Conservation (phyloP, 2,888 invertebrate species). For the Polymixis flavicincta region DNA sequence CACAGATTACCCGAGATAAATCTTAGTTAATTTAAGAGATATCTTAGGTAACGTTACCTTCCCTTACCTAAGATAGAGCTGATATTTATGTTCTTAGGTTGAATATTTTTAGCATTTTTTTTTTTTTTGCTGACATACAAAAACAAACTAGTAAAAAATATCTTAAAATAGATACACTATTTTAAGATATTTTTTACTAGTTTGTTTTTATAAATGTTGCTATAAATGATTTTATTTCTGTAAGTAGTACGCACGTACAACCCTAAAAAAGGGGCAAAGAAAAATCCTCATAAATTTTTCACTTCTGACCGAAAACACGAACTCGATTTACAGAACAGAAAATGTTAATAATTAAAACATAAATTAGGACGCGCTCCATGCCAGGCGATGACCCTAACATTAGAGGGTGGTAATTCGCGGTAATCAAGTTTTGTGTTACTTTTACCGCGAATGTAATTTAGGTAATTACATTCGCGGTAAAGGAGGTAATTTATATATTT, state of each 20-base stretch:
- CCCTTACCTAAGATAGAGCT: background rate
- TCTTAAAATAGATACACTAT: no score
- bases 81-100: background rate
- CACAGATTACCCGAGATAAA: conserved; percentile 28
- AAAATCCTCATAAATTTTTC: conserved; percentile 11
- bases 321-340: conserved; percentile 19
- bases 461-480: no score
- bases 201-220: no score
- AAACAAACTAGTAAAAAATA: no score
- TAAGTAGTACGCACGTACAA: background rate
- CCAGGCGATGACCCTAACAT: conserved; percentile 38
- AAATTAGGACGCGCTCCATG: conserved; percentile 44
- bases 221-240: no score
- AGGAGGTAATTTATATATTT: conserved; percentile 32
- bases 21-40: conserved; percentile 43
- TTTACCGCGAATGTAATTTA: conserved; percentile 14
- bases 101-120: background rate
- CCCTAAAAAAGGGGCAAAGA: conserved; percentile 6
- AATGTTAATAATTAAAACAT: conserved; percentile 58
- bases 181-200: background rate
- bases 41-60: conserved; percentile 5
- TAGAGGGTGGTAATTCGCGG: conserved; percentile 37
- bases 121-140: no score
- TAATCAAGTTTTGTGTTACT: conserved; percentile 23
- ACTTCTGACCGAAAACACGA: conserved; percentile 8